Evolutionary conservation across 1,140 invertebrate species (phyloP).

Genomic region (Pollicipes pollicipes): DNA sequence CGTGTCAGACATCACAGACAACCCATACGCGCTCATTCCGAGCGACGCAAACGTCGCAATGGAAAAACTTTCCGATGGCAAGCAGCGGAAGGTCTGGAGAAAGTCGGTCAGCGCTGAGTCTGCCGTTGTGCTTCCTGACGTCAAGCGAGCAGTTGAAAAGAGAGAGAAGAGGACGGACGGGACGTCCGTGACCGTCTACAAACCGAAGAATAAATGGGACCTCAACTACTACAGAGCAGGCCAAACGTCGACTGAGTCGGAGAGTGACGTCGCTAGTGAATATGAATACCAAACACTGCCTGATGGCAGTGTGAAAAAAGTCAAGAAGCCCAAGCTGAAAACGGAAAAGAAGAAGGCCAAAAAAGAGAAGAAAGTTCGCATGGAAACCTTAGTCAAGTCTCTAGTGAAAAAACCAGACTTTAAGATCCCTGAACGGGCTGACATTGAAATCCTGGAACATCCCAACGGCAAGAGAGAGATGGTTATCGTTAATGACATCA

Average conservation of each 20-base stretch:
- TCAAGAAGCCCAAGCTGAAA: neutral
- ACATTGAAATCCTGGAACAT: neutral
- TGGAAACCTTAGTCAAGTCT: neutral
- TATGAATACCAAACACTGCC: neutral
- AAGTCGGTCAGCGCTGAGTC: neutral
- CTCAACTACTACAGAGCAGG: neutral
- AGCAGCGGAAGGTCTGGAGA: neutral
- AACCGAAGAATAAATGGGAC: neutral
- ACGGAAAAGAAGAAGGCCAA: neutral
- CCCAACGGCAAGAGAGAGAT: neutral
- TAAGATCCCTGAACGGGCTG: neutral
- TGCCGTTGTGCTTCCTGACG: neutral
- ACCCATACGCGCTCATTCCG: neutral
- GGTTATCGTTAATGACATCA: constrained; percentile 1
- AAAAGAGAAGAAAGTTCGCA: neutral
- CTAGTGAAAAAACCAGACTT: neutral
- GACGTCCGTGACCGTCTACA: neutral
- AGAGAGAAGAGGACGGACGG: neutral
- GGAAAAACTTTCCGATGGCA: neutral
- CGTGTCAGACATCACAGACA: neutral
- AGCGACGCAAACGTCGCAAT: neutral
- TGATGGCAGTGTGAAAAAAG: neutral
- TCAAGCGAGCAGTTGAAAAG: neutral
- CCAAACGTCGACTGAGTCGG: neutral
- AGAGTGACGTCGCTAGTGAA: neutral